Base-by-base conservation (phyloP, 2,888 invertebrate genomes). In the Conus canariensis region DNA sequence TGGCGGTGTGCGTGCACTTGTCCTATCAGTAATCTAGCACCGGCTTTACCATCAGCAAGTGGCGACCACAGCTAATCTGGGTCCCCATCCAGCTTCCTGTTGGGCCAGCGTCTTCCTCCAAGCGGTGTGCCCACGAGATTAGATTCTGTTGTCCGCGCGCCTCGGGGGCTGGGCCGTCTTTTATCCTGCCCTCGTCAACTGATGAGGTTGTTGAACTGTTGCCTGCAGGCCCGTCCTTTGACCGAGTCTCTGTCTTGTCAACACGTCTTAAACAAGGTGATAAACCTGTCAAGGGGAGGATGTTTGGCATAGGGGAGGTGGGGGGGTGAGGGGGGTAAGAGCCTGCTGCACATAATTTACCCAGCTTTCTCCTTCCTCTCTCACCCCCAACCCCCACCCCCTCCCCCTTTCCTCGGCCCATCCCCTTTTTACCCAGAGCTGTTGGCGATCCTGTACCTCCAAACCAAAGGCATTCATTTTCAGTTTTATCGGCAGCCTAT, bases 171-270 rank as follows among this genome's bases (percentile, higher is more conserved):
- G 25, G 30, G 77, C 30, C 8, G 22, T 30, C 8, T 10, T 80
- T 80, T 80, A 22, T 30, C 22, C 77, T 80, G 14, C 5, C 12
- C 16, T 80, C 30, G 30, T 80, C 77, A 30, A 30, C 77, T 80
- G 77, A 80, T 80, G 77, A 30, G 25, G 77, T 80, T 80, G 77
- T 80, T 80, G 77, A 25, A 80, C 77, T 80, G 77, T 12, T 10
- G 10, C 16, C 22, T 14, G 14, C 12, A 16, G 77, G 6, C 77
- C 5, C 30, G 70, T 22, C 22, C 30, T 80, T 16, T 30, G 77
- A 30, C 77, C 77, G 10, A 7, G 22, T 16, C 70, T 80, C 25
- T 30, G 30, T 80, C 30, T 30, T 80, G 30, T 80, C 77, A 30
- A 30, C 77, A 74, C 22, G n/a, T 74, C 74, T n/a, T 74, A 64